Percentiles rank a stretch among this genome's conserved stretches.
phyloP scores from a whole-genome alignment of 2,888 invertebrate species.

The Elegia similella region DNA sequence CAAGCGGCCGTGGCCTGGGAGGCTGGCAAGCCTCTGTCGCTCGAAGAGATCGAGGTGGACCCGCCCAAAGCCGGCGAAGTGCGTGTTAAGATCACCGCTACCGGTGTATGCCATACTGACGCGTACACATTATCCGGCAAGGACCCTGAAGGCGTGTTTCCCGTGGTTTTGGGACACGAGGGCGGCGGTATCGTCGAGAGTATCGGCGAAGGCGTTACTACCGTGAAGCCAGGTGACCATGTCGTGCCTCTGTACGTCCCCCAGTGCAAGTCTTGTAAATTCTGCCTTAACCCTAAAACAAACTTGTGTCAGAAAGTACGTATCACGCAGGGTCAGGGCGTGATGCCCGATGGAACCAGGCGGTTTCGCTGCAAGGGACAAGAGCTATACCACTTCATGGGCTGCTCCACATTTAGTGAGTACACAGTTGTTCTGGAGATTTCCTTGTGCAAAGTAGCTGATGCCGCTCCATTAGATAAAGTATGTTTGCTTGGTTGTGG shows the following conservation, averaged over 20 bases:
- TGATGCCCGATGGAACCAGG: slow-evolving; percentile 95
- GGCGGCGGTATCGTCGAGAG: slow-evolving; percentile 98
- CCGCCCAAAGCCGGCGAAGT: slow-evolving; percentile 97
- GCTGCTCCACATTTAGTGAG: slow-evolving; percentile 96
- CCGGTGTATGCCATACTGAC: slow-evolving; percentile 96
- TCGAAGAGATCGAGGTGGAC: slow-evolving; percentile 96
- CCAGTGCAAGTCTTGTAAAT: slow-evolving; percentile 98
- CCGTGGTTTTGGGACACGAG: slow-evolving; percentile 97
- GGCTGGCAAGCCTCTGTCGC: slow-evolving; percentile 91
- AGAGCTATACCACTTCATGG: slow-evolving; percentile 95
- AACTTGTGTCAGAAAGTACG: slow-evolving; percentile 98
- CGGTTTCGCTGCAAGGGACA: slow-evolving; percentile 91
- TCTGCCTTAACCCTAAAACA: slow-evolving; percentile 96
- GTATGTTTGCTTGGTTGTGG: slow-evolving; percentile 96
- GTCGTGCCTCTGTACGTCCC: slow-evolving; percentile 98
- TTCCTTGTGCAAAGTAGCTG: slow-evolving; percentile 94
- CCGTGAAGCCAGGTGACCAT: slow-evolving; percentile 94
- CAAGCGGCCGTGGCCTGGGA: slow-evolving; percentile 98
- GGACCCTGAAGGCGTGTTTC: slow-evolving; percentile 96
- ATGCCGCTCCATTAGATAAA: slow-evolving; percentile 92
- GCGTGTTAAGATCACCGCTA: slow-evolving; percentile 88
- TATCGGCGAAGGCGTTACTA: slow-evolving; percentile 94
- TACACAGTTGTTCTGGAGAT: slow-evolving; percentile 97
- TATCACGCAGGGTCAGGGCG: slow-evolving; percentile 91
- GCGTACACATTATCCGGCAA: slow-evolving; percentile 93